Evolutionary conservation across 2,797 vertebrate species (phyloP).

Genomic region (Kryptolebias ocellatus): DNA sequence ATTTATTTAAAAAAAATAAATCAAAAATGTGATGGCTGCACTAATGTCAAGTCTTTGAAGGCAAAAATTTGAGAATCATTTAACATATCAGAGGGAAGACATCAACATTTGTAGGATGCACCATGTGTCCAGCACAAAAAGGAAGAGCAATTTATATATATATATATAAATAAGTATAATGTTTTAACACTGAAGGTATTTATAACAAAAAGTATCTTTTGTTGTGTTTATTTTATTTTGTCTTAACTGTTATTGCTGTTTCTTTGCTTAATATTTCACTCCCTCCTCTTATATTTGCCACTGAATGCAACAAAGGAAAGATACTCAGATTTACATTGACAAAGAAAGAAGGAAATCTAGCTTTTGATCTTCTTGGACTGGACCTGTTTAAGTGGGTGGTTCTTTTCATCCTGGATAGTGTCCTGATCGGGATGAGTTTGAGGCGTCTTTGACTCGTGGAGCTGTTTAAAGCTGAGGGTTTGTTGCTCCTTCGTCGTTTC

Average conservation of each 20-base stretch:
- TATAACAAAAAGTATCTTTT: too few species aligned
- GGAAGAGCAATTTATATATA: slow-evolving; percentile 14
- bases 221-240: not conserved
- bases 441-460: slow-evolving; percentile 69
- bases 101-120: slow-evolving; percentile 38
- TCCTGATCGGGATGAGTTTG: slow-evolving; percentile 79
- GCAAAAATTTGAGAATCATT: not conserved
- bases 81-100: slow-evolving; percentile 16
- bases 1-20: not conserved
- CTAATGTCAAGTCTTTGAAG: slow-evolving; percentile 5
- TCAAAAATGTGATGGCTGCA: not conserved
- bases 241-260: slow-evolving; percentile 1
- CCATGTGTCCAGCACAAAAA: slow-evolving; percentile 72
- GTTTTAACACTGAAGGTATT: slow-evolving; percentile 26
- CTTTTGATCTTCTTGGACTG: slow-evolving; percentile 76
- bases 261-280: not conserved
- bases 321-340: not conserved
- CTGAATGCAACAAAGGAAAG: slow-evolving; percentile 6
- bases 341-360: slow-evolving; percentile 34
- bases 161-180: slow-evolving; percentile 5
- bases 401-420: slow-evolving; percentile 77
- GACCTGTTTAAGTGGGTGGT: slow-evolving; percentile 67
- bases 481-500: slow-evolving; percentile 79
- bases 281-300: not conserved
- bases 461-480: slow-evolving; percentile 78